These are phyloP conservation scores for Percopsis omiscomaycus DNA, from an alignment of 2,797 vertebrate species.

Conservation along the genomic window DNA sequence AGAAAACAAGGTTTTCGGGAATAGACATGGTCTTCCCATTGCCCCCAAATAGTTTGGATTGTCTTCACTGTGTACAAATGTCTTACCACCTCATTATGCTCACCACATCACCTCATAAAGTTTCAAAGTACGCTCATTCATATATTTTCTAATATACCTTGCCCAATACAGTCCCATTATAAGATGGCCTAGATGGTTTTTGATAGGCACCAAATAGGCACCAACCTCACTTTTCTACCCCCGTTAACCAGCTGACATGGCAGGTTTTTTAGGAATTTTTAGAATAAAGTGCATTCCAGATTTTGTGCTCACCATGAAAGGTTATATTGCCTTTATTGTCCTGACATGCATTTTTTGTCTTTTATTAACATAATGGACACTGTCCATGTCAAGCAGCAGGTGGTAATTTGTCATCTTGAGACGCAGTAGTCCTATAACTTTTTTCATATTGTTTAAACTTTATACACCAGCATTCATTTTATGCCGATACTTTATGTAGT, in stretches of 20 bases:
- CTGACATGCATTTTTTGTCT: conserved; percentile 55
- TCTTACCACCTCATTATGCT: conserved; percentile 9
- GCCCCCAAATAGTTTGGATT: conserved; percentile 22
- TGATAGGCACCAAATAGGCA: conserved; percentile 13
- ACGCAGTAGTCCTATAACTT: no score
- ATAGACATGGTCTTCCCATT: conserved; percentile 1
- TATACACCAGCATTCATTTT: conserved; percentile 64
- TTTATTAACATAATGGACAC: conserved; percentile 65
- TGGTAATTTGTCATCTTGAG: conserved; percentile 60
- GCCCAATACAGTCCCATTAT: no score
- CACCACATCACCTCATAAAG: no score
- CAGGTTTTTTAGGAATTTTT: conserved; percentile 66
- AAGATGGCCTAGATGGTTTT: conserved; percentile 26
- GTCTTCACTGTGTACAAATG: conserved; percentile 4
- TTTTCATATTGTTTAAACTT: conserved; percentile 37
- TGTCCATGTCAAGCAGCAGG: conserved; percentile 58
- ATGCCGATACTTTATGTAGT: conserved; percentile 62
- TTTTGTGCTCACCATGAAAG: conserved; percentile 56
- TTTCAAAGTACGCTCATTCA: no score
- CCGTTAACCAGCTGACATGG: conserved; percentile 54
- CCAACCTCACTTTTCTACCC: conserved; percentile 13
- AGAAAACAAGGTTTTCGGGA: conserved; percentile 45
- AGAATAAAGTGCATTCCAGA: conserved; percentile 66
- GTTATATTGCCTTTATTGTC: conserved; percentile 67
- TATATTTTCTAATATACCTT: no score